phyloP scores from a whole-genome alignment of 2,797 vertebrate species.

The Pagetopsis macropterus region DNA sequence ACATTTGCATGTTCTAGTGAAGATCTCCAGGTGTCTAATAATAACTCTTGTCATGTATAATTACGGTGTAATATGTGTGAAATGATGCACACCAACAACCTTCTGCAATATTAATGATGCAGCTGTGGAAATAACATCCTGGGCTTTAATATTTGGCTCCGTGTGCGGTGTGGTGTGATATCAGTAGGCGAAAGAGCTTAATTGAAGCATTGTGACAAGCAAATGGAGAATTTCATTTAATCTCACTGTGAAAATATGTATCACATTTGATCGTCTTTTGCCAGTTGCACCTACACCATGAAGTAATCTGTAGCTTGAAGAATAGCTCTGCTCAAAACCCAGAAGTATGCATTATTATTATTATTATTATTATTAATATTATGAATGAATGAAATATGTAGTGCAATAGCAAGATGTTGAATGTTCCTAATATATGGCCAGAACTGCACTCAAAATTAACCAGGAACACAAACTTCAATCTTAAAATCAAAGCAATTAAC shows the following conservation, averaged over 20 bases:
- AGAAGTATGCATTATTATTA: no score
- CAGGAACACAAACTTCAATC: not conserved
- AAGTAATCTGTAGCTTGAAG: not conserved
- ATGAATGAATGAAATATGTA: no score
- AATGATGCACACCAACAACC: slow-evolving; percentile 48
- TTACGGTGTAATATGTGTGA: slow-evolving; percentile 37
- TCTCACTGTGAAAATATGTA: not conserved
- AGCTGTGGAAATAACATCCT: slow-evolving; percentile 36
- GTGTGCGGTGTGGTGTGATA: slow-evolving; percentile 27
- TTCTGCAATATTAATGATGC: slow-evolving; percentile 46
- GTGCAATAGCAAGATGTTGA: no score
- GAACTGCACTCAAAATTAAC: not conserved
- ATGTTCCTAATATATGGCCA: no score
- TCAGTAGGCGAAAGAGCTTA: slow-evolving; percentile 20
- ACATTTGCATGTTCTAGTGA: not conserved
- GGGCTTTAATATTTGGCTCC: slow-evolving; percentile 38
- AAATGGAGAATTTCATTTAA: not conserved
- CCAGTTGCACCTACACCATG: not conserved
- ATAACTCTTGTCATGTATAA: slow-evolving; percentile 36
- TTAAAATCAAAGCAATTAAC: not conserved
- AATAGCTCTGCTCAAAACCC: no score
- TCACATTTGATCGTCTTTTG: not conserved
- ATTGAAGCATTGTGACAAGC: not conserved
- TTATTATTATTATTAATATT: no score
- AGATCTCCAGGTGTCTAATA: slow-evolving; percentile 31